Percentiles rank a stretch among this genome's conserved stretches.
Conservation (phyloP, 30 jellyfish, hydroid and myxozoan genomes). For the Sanderia malayensis region DNA sequence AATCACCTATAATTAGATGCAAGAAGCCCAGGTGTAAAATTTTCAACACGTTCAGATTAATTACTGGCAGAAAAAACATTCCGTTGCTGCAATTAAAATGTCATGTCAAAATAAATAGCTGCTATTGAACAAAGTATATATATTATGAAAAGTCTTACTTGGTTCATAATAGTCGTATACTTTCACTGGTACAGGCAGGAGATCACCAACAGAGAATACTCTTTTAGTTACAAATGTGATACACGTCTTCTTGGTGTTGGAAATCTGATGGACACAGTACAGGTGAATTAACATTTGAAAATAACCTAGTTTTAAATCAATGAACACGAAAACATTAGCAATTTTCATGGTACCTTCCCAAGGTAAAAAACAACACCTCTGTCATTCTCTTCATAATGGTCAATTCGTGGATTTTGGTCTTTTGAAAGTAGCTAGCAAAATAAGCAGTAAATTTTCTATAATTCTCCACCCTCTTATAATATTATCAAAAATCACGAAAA, state of each 20-base stretch:
- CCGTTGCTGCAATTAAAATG: not conserved
- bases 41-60: not conserved
- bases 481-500: too few relatives aligned
- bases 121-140: too few relatives aligned
- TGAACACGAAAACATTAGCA: not conserved
- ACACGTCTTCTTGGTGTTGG: slow-evolving; percentile 19
- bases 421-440: not conserved
- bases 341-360: not conserved
- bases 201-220: slow-evolving; percentile 36
- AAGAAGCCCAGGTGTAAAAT: not conserved
- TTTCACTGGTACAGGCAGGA: slow-evolving; percentile 65
- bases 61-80: not conserved
- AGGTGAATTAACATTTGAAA: not conserved
- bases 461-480: too few relatives aligned
- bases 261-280: slow-evolving; percentile 8
- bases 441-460: too few relatives aligned
- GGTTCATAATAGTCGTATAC: slow-evolving; percentile 71
- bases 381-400: not conserved
- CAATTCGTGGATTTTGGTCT: not conserved
- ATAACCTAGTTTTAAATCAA: not conserved
- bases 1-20: slow-evolving; percentile 9
- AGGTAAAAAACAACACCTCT: not conserved
- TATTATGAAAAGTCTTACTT: too few relatives aligned
- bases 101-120: too few relatives aligned
- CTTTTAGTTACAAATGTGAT: slow-evolving; percentile 3